Evolutionary conservation across 1,140 invertebrate species (phyloP).

Genomic region (Papilio polytes): DNA sequence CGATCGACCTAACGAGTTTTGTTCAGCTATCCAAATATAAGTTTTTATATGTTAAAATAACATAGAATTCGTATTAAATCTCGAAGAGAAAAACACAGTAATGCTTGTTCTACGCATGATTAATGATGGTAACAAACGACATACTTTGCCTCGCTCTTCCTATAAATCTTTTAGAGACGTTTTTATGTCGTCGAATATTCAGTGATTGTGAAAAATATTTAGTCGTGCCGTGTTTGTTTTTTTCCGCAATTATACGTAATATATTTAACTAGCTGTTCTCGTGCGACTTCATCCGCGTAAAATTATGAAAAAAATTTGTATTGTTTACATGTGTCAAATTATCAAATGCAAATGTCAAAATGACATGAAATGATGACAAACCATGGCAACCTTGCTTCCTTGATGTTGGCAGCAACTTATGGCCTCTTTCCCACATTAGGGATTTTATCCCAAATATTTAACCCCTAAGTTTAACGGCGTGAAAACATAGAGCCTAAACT

Average conservation of each 20-base stretch:
- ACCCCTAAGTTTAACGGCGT: too few relatives aligned
- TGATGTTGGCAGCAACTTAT: too few relatives aligned
- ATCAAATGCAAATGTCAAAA: too few relatives aligned
- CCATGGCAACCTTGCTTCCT: too few relatives aligned
- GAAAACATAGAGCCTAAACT: too few relatives aligned
- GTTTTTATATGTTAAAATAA: conserved; percentile 9
- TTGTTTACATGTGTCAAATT: too few relatives aligned
- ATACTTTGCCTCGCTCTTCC: conserved; percentile 27
- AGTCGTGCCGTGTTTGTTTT: conserved; percentile 1
- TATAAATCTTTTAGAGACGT: conserved; percentile 36
- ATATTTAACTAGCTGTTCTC: too few relatives aligned
- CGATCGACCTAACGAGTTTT: not conserved
- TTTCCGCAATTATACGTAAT: not conserved
- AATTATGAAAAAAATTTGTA: too few relatives aligned
- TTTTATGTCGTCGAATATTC: conserved; percentile 27
- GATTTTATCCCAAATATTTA: too few relatives aligned
- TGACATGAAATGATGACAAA: too few relatives aligned
- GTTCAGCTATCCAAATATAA: not conserved
- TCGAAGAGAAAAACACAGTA: conserved; percentile 31
- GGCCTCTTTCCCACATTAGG: too few relatives aligned
- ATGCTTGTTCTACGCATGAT: conserved; percentile 40
- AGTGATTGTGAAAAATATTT: conserved; percentile 37
- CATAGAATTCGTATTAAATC: conserved; percentile 35
- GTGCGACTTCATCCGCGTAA: too few relatives aligned
- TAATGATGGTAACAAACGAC: conserved; percentile 35